These are phyloP conservation scores for Paramormyrops kingsleyae DNA, from an alignment of 2,113 vertebrate genomes.

Conservation along the genomic window DNA sequence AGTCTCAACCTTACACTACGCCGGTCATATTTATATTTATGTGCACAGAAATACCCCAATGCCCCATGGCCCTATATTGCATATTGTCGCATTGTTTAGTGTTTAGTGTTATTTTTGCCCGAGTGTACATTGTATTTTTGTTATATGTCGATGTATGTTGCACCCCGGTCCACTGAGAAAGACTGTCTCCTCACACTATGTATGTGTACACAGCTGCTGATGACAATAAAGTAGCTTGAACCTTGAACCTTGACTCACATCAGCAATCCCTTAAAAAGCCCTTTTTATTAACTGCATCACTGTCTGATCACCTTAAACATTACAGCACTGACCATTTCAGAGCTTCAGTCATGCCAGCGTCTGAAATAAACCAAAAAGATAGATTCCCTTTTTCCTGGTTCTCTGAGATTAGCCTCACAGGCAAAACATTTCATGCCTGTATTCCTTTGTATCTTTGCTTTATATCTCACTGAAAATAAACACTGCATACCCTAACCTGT, in stretches of 20 bases:
- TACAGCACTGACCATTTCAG: neutral
- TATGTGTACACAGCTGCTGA: too few relatives aligned
- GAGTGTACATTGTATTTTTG: too few relatives aligned
- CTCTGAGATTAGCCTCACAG: neutral
- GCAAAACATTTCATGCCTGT: neutral
- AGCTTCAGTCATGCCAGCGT: neutral
- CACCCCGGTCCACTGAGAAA: too few relatives aligned
- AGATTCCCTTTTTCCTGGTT: neutral
- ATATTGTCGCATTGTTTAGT: too few relatives aligned
- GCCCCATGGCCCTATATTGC: too few relatives aligned
- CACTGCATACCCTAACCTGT: neutral
- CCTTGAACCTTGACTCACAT: neutral
- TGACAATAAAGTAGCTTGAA: too few relatives aligned
- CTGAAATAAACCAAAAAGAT: neutral
- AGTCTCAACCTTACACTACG: too few relatives aligned
- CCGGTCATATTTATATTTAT: too few relatives aligned
- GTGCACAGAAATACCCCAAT: too few relatives aligned
- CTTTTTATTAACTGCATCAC: neutral
- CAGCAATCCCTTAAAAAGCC: neutral
- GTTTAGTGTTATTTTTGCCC: too few relatives aligned
- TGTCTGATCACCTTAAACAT: neutral
- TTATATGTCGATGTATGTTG: too few relatives aligned
- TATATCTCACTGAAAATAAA: neutral
- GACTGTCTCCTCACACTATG: too few relatives aligned
- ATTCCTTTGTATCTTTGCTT: neutral